Conservation (phyloP, 2,888 invertebrate species). For the Dasysyrphus albostriatus region DNA sequence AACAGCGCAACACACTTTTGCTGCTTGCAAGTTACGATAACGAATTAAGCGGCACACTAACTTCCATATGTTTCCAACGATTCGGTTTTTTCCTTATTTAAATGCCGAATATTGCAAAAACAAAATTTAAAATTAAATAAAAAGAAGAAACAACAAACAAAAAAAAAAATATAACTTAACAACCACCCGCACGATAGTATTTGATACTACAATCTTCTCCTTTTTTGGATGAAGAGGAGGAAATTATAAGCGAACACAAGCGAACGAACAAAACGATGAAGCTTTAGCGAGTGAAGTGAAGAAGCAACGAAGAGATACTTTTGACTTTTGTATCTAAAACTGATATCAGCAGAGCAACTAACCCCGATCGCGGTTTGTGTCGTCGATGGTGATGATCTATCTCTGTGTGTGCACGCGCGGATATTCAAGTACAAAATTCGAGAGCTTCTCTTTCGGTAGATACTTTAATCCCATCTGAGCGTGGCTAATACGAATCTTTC, state of each 20-base stretch:
- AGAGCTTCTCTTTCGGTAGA: conserved; percentile 76
- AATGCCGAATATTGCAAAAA: conserved; percentile 69
- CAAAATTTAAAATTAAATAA: conserved; percentile 40
- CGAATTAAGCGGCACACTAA: conserved; percentile 73
- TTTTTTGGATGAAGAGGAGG: conserved; percentile 61
- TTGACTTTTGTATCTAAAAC: conserved; percentile 59
- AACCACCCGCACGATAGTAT: conserved; percentile 73
- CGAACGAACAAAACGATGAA: conserved; percentile 68
- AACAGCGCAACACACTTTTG: conserved; percentile 61
- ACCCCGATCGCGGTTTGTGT: conserved; percentile 66
- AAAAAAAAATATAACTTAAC: conserved; percentile 44
- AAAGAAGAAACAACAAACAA: conserved; percentile 26
- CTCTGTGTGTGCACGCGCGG: conserved; percentile 67
- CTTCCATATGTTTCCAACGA: conserved; percentile 71
- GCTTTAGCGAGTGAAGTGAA: conserved; percentile 74
- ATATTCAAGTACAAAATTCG: conserved; percentile 66
- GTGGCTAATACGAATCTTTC: conserved; percentile 73
- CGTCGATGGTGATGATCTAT: conserved; percentile 57
- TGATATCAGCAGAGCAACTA: conserved; percentile 74
- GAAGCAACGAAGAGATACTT: conserved; percentile 71
- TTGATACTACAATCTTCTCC: conserved; percentile 66
- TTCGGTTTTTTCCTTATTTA: conserved; percentile 75
- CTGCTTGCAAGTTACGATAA: conserved; percentile 68
- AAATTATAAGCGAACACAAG: conserved; percentile 39
- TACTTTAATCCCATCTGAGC: conserved; percentile 76